Evolutionary conservation across 2,888 invertebrate species (phyloP).

Genomic region (Epicampocera succincta): DNA sequence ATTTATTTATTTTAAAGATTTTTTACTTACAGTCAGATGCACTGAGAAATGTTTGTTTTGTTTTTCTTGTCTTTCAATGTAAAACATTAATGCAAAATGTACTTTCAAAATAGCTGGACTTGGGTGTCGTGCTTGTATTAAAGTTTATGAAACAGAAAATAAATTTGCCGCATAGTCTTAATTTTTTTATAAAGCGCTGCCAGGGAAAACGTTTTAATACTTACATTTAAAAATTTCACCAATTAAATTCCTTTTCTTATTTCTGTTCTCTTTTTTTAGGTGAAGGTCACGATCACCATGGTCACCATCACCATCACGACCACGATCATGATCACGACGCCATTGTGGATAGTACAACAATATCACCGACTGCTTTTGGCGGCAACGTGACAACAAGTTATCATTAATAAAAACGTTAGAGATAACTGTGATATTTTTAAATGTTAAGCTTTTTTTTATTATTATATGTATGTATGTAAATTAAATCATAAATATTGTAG

Average conservation of each 20-base stretch:
- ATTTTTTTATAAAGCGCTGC: too few relatives aligned
- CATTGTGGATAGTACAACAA: constrained; percentile 7
- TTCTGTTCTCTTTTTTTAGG: constrained; percentile 38
- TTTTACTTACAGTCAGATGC: too few relatives aligned
- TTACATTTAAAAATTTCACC: too few relatives aligned
- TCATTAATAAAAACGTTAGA: constrained; percentile 34
- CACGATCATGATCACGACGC: constrained; percentile 15
- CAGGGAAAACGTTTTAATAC: too few relatives aligned
- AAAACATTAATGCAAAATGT: too few relatives aligned
- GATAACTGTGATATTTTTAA: constrained; percentile 55
- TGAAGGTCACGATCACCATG: constrained; percentile 48
- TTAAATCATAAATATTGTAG: background rate
- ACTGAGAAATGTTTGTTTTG: too few relatives aligned
- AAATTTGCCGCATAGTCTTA: too few relatives aligned
- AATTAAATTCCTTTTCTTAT: background rate
- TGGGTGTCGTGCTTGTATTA: too few relatives aligned
- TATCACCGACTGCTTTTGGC: constrained; percentile 5
- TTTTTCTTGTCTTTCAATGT: too few relatives aligned
- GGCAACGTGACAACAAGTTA: constrained; percentile 16
- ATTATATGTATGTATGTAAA: background rate
- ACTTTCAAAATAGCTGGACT: too few relatives aligned
- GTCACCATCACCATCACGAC: background rate
- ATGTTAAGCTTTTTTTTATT: constrained; percentile 17
- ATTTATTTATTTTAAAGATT: too few relatives aligned
- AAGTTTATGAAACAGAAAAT: too few relatives aligned